Conservation (phyloP, 2,113 vertebrate genomes). For the Larimichthys polyactis region DNA sequence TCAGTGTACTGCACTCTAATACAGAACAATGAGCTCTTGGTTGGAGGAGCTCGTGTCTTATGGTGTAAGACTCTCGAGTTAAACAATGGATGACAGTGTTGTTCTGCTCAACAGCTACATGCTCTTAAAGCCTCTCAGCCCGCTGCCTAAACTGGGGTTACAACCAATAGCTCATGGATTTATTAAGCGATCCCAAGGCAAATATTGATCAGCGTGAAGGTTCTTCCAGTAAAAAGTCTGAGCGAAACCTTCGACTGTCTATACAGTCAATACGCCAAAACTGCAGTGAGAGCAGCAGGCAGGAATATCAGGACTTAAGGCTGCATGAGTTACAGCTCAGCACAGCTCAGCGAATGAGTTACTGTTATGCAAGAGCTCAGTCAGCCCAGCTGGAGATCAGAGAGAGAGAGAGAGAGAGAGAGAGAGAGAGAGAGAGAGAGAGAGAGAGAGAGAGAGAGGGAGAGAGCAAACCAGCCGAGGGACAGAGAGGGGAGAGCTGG, state of each 20-base stretch:
- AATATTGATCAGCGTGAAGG: slow-evolving; percentile 10
- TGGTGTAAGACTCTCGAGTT: not conserved
- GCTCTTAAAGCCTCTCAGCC: not conserved
- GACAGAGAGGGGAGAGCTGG: slow-evolving; percentile 44
- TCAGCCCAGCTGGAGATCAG: slow-evolving; percentile 76
- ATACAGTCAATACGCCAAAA: not conserved
- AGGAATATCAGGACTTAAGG: slow-evolving; percentile 77
- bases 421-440: slow-evolving; percentile 31
- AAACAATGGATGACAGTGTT: not conserved
- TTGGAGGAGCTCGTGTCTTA: not conserved
- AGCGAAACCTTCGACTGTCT: not conserved
- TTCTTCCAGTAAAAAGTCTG: not conserved
- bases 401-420: slow-evolving; percentile 47
- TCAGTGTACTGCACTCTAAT: not conserved
- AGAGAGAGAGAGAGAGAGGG: slow-evolving; percentile 23
- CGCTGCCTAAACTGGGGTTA: not conserved
- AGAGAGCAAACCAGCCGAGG: slow-evolving; percentile 41
- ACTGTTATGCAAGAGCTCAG: slow-evolving; percentile 82
- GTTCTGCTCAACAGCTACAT: not conserved
- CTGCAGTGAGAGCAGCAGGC: slow-evolving; percentile 37
- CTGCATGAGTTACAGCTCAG: slow-evolving; percentile 78
- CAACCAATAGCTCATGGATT: not conserved
- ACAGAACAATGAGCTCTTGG: not conserved
- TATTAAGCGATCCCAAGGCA: not conserved
- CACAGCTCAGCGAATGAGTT: slow-evolving; percentile 70